Evolutionary conservation across 2,797 vertebrate species (phyloP), one percentile per base, ranked within the genome.

Genomic region (Sebastes vulpes): DNA sequence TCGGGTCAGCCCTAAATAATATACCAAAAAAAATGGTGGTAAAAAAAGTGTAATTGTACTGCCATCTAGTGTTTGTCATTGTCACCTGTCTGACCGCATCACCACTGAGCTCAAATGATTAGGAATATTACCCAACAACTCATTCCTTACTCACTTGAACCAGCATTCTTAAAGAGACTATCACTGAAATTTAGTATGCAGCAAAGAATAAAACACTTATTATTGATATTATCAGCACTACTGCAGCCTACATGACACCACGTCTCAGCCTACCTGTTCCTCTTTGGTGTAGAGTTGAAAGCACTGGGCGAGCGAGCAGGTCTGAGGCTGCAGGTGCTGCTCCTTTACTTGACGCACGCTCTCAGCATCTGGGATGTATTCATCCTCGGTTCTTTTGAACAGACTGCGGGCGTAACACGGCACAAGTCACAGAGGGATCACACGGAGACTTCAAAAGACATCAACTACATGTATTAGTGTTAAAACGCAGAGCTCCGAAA

Each of bases 241-340:
- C 7, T 21, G 18, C 6, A 32, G 20, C 31, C 16, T 4, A 6
- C 14, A 46, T 26, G 12, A 38, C 5, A 10, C 4, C 42, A 9
- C 1, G 25, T 18, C 6, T n/a, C 56, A 5, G n/a, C 60, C 1
- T 87, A 99, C 98, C 98, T 99, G 98, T 53, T 99, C 98, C 95
- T 99, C 98, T 98, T 99, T 99, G 97, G 99, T 99, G 96, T 99
- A 99, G 72, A 99, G 97, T 84, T 99, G 99, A 95, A 99, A 99
- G 94, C 99, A 99, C 94, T 99, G 98, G 75, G 98, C 97, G 9
- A 99, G 97, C 28, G 98, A 97, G 95, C 98, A 99, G 75, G 94
- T 97, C 93, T 99, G 99, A 75, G 99, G 98, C 93, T 99, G 98
- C 69, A 98, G 97, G 90, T 99, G 99, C 68, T 97, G 97, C 91